Percentiles rank a stretch among this genome's conserved stretches.
phyloP scores from a whole-genome alignment of 2,888 invertebrate species.

The Drepanosiphum platanoidis region DNA sequence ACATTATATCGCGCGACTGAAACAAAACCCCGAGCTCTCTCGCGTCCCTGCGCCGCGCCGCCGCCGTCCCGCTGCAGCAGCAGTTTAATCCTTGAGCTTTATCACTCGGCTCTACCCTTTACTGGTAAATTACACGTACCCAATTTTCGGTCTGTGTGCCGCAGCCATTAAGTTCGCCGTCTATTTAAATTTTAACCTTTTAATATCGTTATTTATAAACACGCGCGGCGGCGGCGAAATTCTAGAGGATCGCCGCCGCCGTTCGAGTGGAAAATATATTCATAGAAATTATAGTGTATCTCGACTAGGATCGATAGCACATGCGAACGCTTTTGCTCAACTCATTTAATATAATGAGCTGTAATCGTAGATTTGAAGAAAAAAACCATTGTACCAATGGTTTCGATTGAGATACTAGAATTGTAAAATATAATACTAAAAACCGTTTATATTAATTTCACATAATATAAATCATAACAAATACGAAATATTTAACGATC shows the following conservation, averaged over 20 bases:
- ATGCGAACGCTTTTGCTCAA: no score
- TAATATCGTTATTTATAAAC: background rate
- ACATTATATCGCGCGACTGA: background rate
- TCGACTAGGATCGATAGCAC: no score
- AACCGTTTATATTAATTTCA: no score
- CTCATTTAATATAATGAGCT: no score
- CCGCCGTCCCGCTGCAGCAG: no score
- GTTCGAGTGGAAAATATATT: background rate
- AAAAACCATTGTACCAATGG: no score
- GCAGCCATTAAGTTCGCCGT: background rate
- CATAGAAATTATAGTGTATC: no score
- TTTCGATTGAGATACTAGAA: no score
- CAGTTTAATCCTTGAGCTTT: conserved; percentile 9
- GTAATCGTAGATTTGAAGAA: no score
- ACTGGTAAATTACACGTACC: background rate
- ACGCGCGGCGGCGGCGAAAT: background rate
- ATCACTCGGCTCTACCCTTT: conserved; percentile 5
- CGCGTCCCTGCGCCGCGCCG: background rate
- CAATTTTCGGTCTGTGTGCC: background rate
- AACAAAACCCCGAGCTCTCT: background rate
- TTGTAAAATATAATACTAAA: no score
- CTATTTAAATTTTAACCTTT: background rate
- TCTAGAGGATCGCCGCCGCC: background rate
- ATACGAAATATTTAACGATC: no score
- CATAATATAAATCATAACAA: no score